These are phyloP conservation scores for Reticulitermes lucifugus DNA, from an alignment of 2,888 invertebrate species.

Conservation along the genomic window DNA sequence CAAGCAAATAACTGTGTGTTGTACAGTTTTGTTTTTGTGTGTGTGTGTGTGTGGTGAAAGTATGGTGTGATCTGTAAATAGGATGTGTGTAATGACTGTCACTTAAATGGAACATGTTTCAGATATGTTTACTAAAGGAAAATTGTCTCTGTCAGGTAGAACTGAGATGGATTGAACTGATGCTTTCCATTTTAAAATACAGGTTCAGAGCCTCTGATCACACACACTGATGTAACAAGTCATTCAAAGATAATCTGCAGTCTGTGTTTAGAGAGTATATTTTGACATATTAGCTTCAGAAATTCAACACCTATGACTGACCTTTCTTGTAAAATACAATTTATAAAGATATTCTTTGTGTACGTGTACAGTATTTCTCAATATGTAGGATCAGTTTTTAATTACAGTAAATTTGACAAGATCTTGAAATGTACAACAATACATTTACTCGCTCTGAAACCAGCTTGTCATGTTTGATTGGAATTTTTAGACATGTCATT, in stretches of 20 bases:
- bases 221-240: background rate
- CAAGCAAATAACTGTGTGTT: slow-evolving; percentile 12
- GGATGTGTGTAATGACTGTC: background rate
- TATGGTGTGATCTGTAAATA: slow-evolving; percentile 18
- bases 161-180: background rate
- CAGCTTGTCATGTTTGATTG: too few relatives aligned
- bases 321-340: too few relatives aligned
- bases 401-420: too few relatives aligned
- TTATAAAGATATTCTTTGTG: too few relatives aligned
- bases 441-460: too few relatives aligned
- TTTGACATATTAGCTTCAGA: too few relatives aligned
- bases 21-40: slow-evolving; percentile 7
- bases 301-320: too few relatives aligned
- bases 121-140: background rate
- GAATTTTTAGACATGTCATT: too few relatives aligned
- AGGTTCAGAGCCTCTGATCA: background rate
- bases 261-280: too few relatives aligned
- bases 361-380: too few relatives aligned
- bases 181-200: slow-evolving; percentile 15
- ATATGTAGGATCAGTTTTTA: too few relatives aligned
- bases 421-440: too few relatives aligned
- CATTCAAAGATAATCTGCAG: background rate
- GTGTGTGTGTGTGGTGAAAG: background rate
- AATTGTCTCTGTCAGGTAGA: background rate
- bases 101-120: background rate